phyloP scores from a whole-genome alignment of 2,797 vertebrate species.

The Knipowitschia caucasica region DNA sequence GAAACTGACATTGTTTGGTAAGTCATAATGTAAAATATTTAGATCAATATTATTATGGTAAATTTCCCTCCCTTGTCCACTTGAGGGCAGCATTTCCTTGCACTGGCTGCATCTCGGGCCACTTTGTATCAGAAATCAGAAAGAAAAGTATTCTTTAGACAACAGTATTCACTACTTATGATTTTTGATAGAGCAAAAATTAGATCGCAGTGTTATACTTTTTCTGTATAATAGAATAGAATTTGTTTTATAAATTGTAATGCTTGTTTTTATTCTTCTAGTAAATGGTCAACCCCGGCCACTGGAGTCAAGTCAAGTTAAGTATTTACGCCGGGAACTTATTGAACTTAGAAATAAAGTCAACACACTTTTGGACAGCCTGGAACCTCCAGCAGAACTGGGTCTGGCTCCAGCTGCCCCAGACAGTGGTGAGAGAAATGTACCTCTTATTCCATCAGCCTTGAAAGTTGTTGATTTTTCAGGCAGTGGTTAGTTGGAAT shows the following conservation, averaged over 20 bases:
- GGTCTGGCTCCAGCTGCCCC: conserved; percentile 80
- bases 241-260: not conserved
- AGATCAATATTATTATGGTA: not conserved
- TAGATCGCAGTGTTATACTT: not conserved
- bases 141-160: not conserved
- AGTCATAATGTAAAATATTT: conserved; percentile 48
- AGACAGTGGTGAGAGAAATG: conserved; percentile 79
- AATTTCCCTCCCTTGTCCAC: conserved; percentile 40
- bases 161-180: not conserved
- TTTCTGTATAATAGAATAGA: not conserved
- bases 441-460: conserved; percentile 3
- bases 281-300: conserved; percentile 97
- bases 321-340: conserved; percentile 94
- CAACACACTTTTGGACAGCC: conserved; percentile 91
- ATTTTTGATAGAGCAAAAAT: not conserved
- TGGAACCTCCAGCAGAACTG: conserved; percentile 91
- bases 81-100: conserved; percentile 54
- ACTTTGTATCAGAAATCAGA: not conserved
- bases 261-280: conserved; percentile 40
- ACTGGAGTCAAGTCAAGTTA: conserved; percentile 97
- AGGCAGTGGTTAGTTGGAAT: not conserved
- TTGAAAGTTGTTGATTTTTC: not conserved
- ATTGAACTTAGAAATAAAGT: conserved; percentile 99
- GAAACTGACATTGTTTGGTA: conserved; percentile 97
- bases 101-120: conserved; percentile 2